phyloP scores from a whole-genome alignment of 2,888 invertebrate species.

The Noctua comes region DNA sequence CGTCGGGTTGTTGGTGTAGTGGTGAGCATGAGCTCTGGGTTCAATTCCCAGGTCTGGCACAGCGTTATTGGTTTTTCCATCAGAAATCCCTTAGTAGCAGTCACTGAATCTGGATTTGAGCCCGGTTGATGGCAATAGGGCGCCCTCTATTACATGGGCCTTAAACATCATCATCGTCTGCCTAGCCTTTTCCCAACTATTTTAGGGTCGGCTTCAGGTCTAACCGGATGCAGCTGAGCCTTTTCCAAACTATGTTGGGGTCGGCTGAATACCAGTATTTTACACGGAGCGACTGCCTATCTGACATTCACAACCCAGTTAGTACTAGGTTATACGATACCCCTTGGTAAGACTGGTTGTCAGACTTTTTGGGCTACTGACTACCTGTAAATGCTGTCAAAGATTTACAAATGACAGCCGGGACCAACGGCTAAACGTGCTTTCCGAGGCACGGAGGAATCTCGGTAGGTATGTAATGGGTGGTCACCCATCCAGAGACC shows the following conservation, averaged over 20 bases:
- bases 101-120: too few species aligned
- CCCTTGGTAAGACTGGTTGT: neutral
- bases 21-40: too few species aligned
- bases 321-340: too few species aligned
- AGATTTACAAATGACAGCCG: neutral
- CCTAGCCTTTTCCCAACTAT: neutral
- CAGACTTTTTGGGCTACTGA: neutral
- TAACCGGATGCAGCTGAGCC: neutral
- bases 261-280: neutral
- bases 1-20: too few species aligned
- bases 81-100: too few species aligned
- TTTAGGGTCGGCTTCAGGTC: neutral
- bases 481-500: neutral
- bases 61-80: too few species aligned
- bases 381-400: neutral
- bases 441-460: too few species aligned
- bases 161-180: neutral
- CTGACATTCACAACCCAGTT: neutral
- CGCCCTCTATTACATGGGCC: too few species aligned
- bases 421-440: neutral
- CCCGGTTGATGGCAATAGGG: too few species aligned
- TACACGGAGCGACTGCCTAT: neutral
- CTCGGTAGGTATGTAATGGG: neutral
- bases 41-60: too few species aligned
- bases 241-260: too few species aligned